phyloP scores from a whole-genome alignment of 2,113 vertebrate genomes.

The Oreotrochilus melanogaster region DNA sequence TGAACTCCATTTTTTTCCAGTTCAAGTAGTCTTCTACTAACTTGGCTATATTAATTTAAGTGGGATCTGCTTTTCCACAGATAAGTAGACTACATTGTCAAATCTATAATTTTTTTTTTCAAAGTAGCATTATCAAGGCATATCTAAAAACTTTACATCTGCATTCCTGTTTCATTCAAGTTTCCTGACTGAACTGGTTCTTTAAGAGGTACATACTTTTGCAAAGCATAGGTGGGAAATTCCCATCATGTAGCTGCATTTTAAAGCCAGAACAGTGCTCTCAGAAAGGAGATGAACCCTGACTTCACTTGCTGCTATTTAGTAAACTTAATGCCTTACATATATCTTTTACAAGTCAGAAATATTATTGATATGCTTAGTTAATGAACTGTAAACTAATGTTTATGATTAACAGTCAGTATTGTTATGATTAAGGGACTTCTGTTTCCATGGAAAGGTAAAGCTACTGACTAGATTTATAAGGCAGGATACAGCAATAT shows the following conservation, averaged over 20 bases:
- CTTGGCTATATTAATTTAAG: background rate
- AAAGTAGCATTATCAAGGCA: background rate
- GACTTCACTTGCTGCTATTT: background rate
- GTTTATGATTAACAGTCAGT: background rate
- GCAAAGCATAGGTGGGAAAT: background rate
- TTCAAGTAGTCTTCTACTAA: background rate
- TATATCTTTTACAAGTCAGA: background rate
- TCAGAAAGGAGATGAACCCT: background rate
- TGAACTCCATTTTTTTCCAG: background rate
- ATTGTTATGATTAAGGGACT: background rate
- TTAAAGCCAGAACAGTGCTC: background rate
- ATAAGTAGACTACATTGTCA: too few species aligned
- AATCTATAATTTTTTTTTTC: too few species aligned
- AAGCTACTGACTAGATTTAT: background rate
- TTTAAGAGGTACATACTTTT: background rate
- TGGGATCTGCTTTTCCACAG: background rate
- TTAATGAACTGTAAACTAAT: background rate
- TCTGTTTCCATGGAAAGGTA: background rate
- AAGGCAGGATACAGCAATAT: background rate
- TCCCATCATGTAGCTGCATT: background rate
- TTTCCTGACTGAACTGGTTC: background rate
- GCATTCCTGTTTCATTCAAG: background rate
- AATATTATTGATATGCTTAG: background rate
- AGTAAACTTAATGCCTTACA: background rate
- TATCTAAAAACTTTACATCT: background rate